Evolutionary conservation across 2,797 vertebrate genomes (phyloP), one percentile per base, ranked within the genome.

Genomic region (Melanotaenia parkinsoni): DNA sequence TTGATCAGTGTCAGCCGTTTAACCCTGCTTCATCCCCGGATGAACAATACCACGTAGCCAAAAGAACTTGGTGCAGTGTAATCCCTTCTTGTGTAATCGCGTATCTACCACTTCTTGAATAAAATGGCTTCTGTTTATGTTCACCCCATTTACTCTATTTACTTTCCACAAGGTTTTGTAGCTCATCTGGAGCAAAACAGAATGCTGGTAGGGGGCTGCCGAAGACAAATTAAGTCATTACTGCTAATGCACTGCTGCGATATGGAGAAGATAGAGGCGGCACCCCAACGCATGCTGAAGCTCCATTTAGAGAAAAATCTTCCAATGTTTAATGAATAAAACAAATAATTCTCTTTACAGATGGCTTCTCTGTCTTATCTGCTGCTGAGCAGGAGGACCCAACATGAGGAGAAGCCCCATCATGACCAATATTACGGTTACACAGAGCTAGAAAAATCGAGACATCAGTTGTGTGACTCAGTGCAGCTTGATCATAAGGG

Each of bases 201-300:
- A 89, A 83, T 32, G 72, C 84, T 54, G 57, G 81, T 59, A 70
- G 89, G 87, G 86, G 89, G 88, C 24, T 90, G 86, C 92, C 79
- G 82, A 63, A 89, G 86, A 92, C 86, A 92, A 88, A 95, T 94
- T 90, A 92, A 93, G 90, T 87, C 90, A 93, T 90, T 92, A 90
- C 74, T 60, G 80, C 85, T 91, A 92, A 93, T 89, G 88, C 84
- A 86, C 85, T 83, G 80, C 71, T 51, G 79, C 58, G 85, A 92
- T 91, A 86, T 87, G 76, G 77, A 88, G 84, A 77, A 79, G 87
- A 89, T 87, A 88, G 79, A 86, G 69, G 81, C 78, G 47, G 76
- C 76, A 84, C 65, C 68, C 72, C 57, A 76, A 80, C 63, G 74
- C 61, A 66, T 72, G 63, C 83, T 74, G 58, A 58, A 57, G 84